Percentiles rank a stretch among this genome's conserved stretches.
phyloP scores from a whole-genome alignment of 2,797 vertebrate genomes.

The Chelonia mydas region DNA sequence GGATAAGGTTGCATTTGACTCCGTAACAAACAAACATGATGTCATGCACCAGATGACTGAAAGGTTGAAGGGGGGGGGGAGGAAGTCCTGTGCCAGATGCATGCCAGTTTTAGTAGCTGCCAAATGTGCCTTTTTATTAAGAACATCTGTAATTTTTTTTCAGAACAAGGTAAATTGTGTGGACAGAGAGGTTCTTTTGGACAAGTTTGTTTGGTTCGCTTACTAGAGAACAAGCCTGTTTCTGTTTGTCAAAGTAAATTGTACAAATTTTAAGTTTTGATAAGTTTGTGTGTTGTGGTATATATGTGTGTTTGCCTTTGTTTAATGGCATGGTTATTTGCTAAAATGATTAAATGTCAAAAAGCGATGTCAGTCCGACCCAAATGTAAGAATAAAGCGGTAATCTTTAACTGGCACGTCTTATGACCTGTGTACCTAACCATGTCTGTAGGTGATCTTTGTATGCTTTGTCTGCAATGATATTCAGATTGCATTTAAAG shows the following conservation, averaged over 20 bases:
- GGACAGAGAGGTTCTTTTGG: constrained; percentile 45
- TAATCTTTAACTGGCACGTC: constrained; percentile 53
- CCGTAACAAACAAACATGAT: constrained; percentile 35
- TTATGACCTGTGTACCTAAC: constrained; percentile 65
- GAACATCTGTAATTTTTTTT: constrained; percentile 58
- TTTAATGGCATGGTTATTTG: constrained; percentile 70
- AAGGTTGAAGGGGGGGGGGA: neutral
- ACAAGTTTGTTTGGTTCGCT: constrained; percentile 61
- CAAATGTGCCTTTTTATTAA: constrained; percentile 79
- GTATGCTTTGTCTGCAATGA: constrained; percentile 69
- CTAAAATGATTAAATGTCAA: constrained; percentile 55
- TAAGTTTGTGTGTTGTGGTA: constrained; percentile 59
- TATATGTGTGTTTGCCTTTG: constrained; percentile 67
- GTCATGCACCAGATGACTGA: neutral
- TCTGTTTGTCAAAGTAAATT: constrained; percentile 66
- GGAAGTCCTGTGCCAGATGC: constrained; percentile 48
- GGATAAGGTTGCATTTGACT: constrained; percentile 9
- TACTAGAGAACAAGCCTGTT: constrained; percentile 64
- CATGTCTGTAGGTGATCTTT: constrained; percentile 71
- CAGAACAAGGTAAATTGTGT: constrained; percentile 61
- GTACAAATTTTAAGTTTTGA: constrained; percentile 65
- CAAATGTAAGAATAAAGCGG: constrained; percentile 61
- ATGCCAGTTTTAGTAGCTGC: constrained; percentile 75
- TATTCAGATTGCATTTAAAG: constrained; percentile 75
- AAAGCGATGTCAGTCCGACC: constrained; percentile 62